Conservation (phyloP, 2,113 vertebrate genomes). For the Ceyx melanurus region DNA sequence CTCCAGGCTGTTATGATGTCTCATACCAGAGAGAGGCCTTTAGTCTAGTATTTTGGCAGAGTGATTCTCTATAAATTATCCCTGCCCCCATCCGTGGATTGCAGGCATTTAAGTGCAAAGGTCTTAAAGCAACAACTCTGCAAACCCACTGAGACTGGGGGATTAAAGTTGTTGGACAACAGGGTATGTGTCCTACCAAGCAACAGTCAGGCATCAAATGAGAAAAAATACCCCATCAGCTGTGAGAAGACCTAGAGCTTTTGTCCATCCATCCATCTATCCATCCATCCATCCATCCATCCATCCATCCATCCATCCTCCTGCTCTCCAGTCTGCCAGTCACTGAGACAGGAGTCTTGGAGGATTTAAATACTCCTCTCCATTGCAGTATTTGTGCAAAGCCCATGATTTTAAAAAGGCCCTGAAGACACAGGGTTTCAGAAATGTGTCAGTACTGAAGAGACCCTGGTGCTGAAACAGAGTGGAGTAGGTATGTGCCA, state of each 20-base stretch:
- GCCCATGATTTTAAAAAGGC: background rate
- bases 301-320: background rate
- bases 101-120: conserved; percentile 6
- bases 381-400: background rate
- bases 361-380: background rate
- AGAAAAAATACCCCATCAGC: background rate
- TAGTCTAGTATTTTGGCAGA: conserved; percentile 7
- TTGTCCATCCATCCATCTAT: background rate
- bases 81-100: background rate
- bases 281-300: background rate
- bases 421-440: background rate
- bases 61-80: background rate
- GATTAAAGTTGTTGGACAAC: background rate
- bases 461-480: background rate
- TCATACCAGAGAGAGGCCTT: conserved; percentile 20
- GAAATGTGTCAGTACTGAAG: background rate
- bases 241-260: background rate
- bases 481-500: background rate
- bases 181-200: background rate
- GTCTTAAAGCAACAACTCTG: background rate
- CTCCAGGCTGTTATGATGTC: background rate
- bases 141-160: background rate
- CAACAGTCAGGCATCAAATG: background rate
- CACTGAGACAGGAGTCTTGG: background rate
- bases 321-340: background rate